These are phyloP conservation scores for Rallus crepitans DNA, from an alignment of 2,797 vertebrate species.

Conservation along the genomic window DNA sequence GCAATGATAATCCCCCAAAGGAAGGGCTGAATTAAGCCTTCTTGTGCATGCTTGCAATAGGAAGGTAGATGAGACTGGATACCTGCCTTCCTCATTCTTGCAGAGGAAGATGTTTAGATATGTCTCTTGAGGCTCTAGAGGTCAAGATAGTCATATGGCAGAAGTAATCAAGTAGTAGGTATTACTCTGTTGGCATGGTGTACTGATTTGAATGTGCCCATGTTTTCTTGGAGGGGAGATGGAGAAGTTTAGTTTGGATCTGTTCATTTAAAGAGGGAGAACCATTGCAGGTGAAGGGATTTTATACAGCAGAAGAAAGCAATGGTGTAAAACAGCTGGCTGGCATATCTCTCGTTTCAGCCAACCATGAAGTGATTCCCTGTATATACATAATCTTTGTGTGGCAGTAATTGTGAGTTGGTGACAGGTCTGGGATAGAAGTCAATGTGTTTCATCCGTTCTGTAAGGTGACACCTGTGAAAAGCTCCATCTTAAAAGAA, in stretches of 20 bases:
- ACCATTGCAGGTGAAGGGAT: not conserved
- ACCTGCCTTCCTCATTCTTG: not conserved
- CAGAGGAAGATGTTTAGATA: not conserved
- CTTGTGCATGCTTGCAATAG: not conserved
- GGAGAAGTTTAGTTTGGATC: not conserved
- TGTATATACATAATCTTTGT: not conserved
- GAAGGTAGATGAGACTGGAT: not conserved
- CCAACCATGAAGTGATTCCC: not conserved
- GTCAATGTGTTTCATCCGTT: not conserved
- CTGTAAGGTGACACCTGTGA: not conserved
- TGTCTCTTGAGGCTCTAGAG: not conserved
- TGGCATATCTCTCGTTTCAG: not conserved
- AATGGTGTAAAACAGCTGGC: not conserved
- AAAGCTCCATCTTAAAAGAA: not conserved
- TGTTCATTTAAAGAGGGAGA: not conserved
- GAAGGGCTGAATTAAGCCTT: not conserved
- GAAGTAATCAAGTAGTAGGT: not conserved
- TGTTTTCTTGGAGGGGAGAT: not conserved
- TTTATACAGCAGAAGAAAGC: not conserved
- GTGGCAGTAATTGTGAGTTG: not conserved
- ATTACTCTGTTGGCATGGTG: not conserved
- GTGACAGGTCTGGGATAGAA: not conserved
- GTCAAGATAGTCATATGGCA: not conserved
- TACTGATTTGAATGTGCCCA: not conserved
- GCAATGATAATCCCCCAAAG: not conserved